Evolutionary conservation across 2,797 vertebrate species (phyloP).

Genomic region (Gallirallus australis): DNA sequence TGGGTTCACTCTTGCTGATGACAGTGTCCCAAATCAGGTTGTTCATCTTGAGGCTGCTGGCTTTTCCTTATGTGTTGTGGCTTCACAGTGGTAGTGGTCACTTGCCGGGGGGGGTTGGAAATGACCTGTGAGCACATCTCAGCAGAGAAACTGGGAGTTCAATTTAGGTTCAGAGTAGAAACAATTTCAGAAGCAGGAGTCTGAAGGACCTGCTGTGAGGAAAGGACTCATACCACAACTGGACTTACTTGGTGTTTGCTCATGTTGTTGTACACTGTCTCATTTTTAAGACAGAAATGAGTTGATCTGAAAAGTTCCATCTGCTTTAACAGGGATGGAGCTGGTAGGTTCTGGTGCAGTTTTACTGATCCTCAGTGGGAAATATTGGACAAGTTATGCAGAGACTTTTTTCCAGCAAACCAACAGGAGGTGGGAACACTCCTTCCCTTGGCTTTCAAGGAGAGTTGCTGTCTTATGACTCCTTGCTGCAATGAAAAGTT

Average conservation of each 20-base stretch:
- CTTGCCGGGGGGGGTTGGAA: neutral
- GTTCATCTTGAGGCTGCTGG: neutral
- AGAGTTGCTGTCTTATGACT: conserved; percentile 56
- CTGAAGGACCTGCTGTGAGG: neutral
- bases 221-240: neutral
- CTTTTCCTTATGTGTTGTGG: neutral
- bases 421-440: conserved; percentile 37
- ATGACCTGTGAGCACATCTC: neutral
- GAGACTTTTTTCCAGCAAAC: neutral
- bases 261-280: neutral
- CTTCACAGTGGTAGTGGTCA: neutral
- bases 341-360: neutral
- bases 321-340: neutral
- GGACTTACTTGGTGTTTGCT: neutral
- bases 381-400: conserved; percentile 32
- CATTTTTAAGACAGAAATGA: neutral
- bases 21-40: neutral
- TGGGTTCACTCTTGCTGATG: neutral
- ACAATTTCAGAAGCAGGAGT: neutral
- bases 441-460: conserved; percentile 8
- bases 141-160: neutral
- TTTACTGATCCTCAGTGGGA: neutral
- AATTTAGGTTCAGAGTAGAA: neutral
- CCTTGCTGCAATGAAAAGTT: conserved; percentile 27
- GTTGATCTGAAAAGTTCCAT: neutral